Evolutionary conservation across 2,797 vertebrate species (phyloP), one percentile per base, ranked within the genome.

Genomic region (Hipposideros larvatus): DNA sequence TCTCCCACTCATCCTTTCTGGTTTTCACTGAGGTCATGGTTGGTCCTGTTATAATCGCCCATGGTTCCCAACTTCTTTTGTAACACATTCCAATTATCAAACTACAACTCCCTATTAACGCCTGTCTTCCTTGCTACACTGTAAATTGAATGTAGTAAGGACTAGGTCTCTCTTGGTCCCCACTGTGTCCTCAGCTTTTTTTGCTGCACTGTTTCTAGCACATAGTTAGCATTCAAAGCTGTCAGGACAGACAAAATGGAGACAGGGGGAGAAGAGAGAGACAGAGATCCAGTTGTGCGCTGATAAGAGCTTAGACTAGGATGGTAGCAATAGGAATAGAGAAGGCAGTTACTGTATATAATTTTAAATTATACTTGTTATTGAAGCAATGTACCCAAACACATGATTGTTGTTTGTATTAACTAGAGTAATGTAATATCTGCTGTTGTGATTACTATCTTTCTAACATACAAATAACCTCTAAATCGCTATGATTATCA

Each of bases 401-500:
- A 96, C 88, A 88, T 92, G 96, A 97, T 74, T 88, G 68, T 46
- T 96, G 90, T 92, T 94, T 97, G 78, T 92, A 92, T 92, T 92
- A 96, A 97, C 95, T 10, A 90, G 61, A 83, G 88, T 94, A 94
- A 97, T 96, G 92, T 97, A 97, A 94, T 95, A 96, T 86, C 57
- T 97, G 57, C 53, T 94, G 87, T 91, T 92, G 53, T 97, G 97
- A 94, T 97, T 92, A 87, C 83, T 85, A 82, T 86, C 87, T 94
- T 95, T 92, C 70, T 48, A 92, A 90, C 65, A 95, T 77, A 80
- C 46, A 97, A 96, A 96, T 92, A 97, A 96, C 79, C 84, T 95
- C 71, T 92, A 96, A 97, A 96, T 94, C 68, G 63, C 73, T 97
- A 85, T 96, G 85, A 97, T 97, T 96, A 96, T 82, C 74, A 95